A percentile compares a stretch with the other conserved stretches of the same genome.
Conservation (phyloP, 2,797 vertebrate species). For the Muraenolepis orangiensis region DNA sequence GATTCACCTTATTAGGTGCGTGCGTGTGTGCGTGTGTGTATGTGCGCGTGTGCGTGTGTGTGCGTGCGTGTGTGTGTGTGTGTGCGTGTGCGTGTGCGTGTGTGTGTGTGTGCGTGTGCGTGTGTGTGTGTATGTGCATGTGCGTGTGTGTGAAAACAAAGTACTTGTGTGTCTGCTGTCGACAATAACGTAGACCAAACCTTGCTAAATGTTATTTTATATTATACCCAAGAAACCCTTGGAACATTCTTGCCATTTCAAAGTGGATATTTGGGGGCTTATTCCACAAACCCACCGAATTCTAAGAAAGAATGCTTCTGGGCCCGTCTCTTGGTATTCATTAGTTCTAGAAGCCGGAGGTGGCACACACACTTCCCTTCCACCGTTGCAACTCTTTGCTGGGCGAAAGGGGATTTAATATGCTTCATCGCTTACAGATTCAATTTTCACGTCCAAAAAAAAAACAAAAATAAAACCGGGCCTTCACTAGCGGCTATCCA, state of each 20-base stretch:
- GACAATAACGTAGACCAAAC: background rate
- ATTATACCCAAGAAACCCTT: background rate
- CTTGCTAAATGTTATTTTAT: background rate
- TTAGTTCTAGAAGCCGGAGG: background rate
- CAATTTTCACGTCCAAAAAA: conserved; percentile 3
- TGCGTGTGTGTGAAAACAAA: background rate
- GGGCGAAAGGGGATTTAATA: conserved; percentile 17
- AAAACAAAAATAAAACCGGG: conserved; percentile 25
- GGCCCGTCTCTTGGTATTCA: background rate
- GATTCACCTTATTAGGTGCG: too few relatives aligned
- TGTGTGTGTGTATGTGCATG: background rate
- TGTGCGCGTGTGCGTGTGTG: background rate
- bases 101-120: background rate
- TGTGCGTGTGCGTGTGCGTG: background rate
- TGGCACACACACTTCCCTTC: background rate
- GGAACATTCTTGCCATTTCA: background rate
- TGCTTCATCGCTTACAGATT: conserved; percentile 1
- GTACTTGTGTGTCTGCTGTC: background rate
- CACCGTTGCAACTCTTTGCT: conserved; percentile 6
- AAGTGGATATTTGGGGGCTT: conserved; percentile 2
- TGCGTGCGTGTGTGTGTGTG: background rate
- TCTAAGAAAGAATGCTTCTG: background rate
- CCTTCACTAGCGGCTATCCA: conserved; percentile 11
- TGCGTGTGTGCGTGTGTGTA: background rate
- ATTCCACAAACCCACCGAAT: background rate